A percentile compares a stretch with the other conserved stretches of the same genome.
These are phyloP conservation scores for Parochlus steinenii DNA, from an alignment of 2,888 invertebrate species.

Conservation along the genomic window DNA sequence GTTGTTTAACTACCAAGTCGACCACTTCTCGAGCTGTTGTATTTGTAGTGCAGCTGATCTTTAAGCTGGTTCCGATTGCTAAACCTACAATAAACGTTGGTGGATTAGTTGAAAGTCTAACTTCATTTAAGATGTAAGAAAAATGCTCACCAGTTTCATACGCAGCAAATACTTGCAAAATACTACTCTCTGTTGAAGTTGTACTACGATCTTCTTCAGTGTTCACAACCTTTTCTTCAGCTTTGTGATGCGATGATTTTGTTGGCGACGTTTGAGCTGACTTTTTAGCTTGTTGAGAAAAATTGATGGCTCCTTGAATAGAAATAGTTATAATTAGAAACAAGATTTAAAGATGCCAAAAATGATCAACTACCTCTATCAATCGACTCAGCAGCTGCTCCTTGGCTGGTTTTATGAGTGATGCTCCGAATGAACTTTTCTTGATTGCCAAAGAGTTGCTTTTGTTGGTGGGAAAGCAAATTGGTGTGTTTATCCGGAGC, in stretches of 20 bases:
- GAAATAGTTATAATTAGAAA: too few species aligned
- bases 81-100: too few species aligned
- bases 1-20: conserved; percentile 85
- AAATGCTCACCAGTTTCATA: conserved; percentile 96
- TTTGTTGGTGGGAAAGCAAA: conserved; percentile 4
- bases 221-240: conserved; percentile 17
- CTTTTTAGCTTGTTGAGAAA: conserved; percentile 8
- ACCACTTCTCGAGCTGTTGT: conserved; percentile 93
- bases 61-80: conserved; percentile 81
- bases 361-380: too few species aligned
- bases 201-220: conserved; percentile 1
- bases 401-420: conserved; percentile 33
- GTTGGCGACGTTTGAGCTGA: neutral
- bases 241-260: conserved; percentile 8
- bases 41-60: conserved; percentile 79
- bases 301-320: conserved; percentile 11
- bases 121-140: too few species aligned
- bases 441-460: conserved; percentile 8
- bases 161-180: conserved; percentile 78
- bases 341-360: too few species aligned
- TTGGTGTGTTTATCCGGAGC: conserved; percentile 13
- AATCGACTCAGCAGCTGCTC: conserved; percentile 44
- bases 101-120: too few species aligned
- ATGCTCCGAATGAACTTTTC: conserved; percentile 8
- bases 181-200: conserved; percentile 15